These are phyloP conservation scores for Phaedon cochleariae DNA, from an alignment of 2,888 invertebrate species.

Conservation along the genomic window DNA sequence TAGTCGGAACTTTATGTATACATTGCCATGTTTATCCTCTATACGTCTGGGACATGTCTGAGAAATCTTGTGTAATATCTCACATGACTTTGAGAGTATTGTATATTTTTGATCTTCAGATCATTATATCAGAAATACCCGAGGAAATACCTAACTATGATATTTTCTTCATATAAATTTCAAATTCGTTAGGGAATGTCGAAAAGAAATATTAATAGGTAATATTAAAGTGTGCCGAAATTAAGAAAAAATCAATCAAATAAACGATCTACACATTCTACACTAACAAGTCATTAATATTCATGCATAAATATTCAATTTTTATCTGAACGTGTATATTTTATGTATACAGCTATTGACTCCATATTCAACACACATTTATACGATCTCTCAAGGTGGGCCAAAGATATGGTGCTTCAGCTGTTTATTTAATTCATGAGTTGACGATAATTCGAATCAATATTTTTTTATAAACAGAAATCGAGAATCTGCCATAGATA, in stretches of 20 bases:
- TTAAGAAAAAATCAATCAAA: background rate
- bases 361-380: background rate
- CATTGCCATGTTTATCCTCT: no score
- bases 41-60: no score
- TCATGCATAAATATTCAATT: background rate
- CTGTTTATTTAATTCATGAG: background rate
- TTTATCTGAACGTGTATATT: background rate
- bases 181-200: no score
- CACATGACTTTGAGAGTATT: no score
- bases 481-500: background rate
- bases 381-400: background rate
- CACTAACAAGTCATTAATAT: background rate
- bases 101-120: no score
- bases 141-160: no score
- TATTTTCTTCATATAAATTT: no score
- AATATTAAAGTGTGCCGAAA: background rate
- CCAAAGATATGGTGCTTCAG: background rate
- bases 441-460: background rate
- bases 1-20: no score
- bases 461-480: background rate
- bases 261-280: background rate
- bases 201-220: background rate
- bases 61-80: no score
- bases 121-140: no score
- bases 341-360: no score